Conservation (phyloP, 2,888 invertebrate species). For the Chalcosyrphus nemorum region DNA sequence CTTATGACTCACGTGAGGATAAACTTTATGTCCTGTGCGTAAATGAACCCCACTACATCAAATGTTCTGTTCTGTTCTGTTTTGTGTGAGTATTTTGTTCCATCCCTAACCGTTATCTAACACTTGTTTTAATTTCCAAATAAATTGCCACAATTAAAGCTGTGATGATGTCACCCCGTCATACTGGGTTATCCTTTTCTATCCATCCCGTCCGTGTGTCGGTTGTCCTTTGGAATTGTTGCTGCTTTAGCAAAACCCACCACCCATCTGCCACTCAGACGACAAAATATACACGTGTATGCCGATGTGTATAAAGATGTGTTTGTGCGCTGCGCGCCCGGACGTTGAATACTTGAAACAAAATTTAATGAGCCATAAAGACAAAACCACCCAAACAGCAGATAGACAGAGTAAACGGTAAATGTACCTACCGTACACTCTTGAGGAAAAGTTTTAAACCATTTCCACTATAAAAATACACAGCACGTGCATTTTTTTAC, state of each 20-base stretch:
- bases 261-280: neutral
- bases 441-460: conserved; percentile 31
- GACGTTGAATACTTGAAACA: conserved; percentile 63
- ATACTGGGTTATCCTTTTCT: conserved; percentile 34
- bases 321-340: conserved; percentile 23
- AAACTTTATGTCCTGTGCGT: conserved; percentile 54
- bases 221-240: neutral
- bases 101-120: conserved; percentile 59
- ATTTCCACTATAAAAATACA: neutral
- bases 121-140: conserved; percentile 72
- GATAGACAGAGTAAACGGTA: conserved; percentile 9
- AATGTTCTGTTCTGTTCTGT: too few relatives aligned
- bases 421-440: conserved; percentile 10
- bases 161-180: conserved; percentile 65
- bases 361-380: conserved; percentile 72
- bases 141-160: conserved; percentile 72
- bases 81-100: conserved; percentile 9
- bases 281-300: conserved; percentile 31
- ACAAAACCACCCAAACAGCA: conserved; percentile 52
- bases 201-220: conserved; percentile 18
- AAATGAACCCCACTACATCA: conserved; percentile 25
- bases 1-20: conserved; percentile 62
- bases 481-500: neutral
- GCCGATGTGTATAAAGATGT: neutral
- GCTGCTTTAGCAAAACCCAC: too few relatives aligned